phyloP scores from a whole-genome alignment of 1,140 invertebrate species.

The Cyphomyrmex costatus region DNA sequence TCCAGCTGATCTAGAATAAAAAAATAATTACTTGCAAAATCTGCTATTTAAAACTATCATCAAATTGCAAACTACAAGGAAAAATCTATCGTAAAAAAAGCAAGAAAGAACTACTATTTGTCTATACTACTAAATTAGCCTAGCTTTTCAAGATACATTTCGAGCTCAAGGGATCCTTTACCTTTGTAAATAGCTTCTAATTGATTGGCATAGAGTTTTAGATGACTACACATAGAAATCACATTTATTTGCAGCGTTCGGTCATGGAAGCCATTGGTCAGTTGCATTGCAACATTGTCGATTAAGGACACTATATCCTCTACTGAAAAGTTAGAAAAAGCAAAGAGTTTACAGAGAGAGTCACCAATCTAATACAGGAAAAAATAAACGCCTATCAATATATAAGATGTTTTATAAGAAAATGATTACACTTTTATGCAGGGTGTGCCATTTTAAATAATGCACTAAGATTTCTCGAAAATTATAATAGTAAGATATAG shows the following conservation, averaged over 20 bases:
- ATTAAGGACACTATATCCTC: conserved; percentile 91
- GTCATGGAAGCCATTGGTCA: conserved; percentile 89
- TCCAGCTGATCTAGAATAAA: conserved; percentile 88
- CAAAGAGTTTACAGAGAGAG: not conserved
- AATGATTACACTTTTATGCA: not conserved
- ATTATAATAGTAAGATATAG: too few relatives aligned
- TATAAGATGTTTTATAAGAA: not conserved
- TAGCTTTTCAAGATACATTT: conserved; percentile 71
- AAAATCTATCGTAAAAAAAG: not conserved
- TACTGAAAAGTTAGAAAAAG: conserved; percentile 84
- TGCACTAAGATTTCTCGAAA: too few relatives aligned
- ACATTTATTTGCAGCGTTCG: conserved; percentile 88
- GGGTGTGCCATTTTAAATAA: too few relatives aligned
- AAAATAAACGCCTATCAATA: not conserved
- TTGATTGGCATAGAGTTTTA: conserved; percentile 91
- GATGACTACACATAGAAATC: conserved; percentile 90
- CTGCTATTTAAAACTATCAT: not conserved
- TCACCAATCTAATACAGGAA: not conserved
- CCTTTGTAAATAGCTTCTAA: conserved; percentile 92
- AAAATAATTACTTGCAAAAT: not conserved
- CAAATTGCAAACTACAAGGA: not conserved
- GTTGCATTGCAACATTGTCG: conserved; percentile 90
- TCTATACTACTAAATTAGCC: not conserved
- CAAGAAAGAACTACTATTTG: not conserved
- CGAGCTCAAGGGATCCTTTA: conserved; percentile 77